Evolutionary conservation across 1,140 invertebrate species (phyloP), one percentile per base, ranked within the genome.

Genomic region (Ceratina japonica): DNA sequence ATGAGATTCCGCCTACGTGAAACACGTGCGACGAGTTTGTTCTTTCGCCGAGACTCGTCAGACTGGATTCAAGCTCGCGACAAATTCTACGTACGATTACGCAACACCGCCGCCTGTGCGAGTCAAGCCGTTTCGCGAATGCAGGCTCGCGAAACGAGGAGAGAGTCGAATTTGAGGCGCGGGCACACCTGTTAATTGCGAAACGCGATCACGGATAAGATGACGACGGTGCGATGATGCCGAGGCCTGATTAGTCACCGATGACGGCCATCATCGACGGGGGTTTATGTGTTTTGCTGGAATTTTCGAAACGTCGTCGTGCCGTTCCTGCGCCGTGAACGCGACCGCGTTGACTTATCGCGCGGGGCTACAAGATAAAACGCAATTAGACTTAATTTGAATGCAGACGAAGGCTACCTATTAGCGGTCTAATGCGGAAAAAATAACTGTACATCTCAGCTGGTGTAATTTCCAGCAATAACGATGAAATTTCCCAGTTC

Each of bases 1-100:
- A 62, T 31, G 13, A 44, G 74, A 81, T 83, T 72, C 81, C 81
- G 70, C 75, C 82, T 79, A 84, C 80, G 31, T 82, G n/a, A 18
- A 74, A 56, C 62, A 66, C 5, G 54, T 61, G 15, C 31, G 65
- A 64, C 51, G 3, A 76, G 61, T 54, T 66, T 22, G 8, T 24
- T 37, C 54, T 71, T 49, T 44, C 16, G 7, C 69, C 13, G n/a
- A 7, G 12, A 7, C 49, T 27, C 7, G 49, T 15, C 52, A n/a
- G 1, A 63, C 15, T 31, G 27, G 24, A 10, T 15, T 15, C 24
- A 16, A 18, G n/a, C 16, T 44, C 51, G 51, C 59, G 59, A 62
- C 59, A 62, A n/a, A 31, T 31, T 69, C 24, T 56, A 68, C 49
- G 51, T 27, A 7, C 22, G 31, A 70, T 70, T 56, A 15, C 51